phyloP scores from a whole-genome alignment of 37 sponge, comb jelly and placozoan genomes.

The Lycopodina hypogea region DNA sequence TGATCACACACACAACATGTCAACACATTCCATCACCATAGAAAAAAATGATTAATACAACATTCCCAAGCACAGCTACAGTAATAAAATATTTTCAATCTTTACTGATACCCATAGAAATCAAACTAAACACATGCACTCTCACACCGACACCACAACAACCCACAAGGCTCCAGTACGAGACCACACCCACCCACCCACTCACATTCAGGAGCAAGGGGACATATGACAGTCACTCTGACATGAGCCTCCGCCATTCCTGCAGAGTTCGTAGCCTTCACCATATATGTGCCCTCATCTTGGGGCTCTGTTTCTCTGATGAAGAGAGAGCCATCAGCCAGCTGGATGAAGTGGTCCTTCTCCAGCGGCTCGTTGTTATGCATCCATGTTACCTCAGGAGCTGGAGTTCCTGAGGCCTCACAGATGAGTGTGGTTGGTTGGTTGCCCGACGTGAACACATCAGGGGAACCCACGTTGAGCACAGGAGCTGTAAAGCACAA shows the following conservation, averaged over 20 bases:
- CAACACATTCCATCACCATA: background rate
- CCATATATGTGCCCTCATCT: constrained; percentile 60
- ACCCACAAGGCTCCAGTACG: too few species aligned
- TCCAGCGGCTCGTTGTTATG: constrained; percentile 26
- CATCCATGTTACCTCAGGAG: constrained; percentile 57
- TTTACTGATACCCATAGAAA: too few species aligned
- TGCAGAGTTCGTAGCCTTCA: constrained; percentile 47
- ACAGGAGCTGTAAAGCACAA: constrained; percentile 37
- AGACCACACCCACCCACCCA: background rate
- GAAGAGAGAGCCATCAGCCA: constrained; percentile 59
- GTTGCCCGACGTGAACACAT: constrained; percentile 57
- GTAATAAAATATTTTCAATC: too few species aligned
- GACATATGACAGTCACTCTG: constrained; percentile 55
- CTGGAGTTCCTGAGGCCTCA: constrained; percentile 59
- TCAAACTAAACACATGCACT: too few species aligned
- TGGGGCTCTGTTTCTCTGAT: constrained; percentile 33
- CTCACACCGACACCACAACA: too few species aligned
- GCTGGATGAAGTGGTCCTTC: constrained; percentile 41
- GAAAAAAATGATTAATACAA: too few species aligned
- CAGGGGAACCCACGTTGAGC: constrained; percentile 27
- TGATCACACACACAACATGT: too few species aligned
- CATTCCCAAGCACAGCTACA: too few species aligned
- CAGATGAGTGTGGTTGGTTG: constrained; percentile 62
- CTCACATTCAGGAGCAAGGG: constrained; percentile 59
- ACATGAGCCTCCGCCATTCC: constrained; percentile 28